A percentile compares a stretch with the other conserved stretches of the same genome.
Conservation (phyloP, 2,797 vertebrate genomes). For the Tauraco hartlaubi region DNA sequence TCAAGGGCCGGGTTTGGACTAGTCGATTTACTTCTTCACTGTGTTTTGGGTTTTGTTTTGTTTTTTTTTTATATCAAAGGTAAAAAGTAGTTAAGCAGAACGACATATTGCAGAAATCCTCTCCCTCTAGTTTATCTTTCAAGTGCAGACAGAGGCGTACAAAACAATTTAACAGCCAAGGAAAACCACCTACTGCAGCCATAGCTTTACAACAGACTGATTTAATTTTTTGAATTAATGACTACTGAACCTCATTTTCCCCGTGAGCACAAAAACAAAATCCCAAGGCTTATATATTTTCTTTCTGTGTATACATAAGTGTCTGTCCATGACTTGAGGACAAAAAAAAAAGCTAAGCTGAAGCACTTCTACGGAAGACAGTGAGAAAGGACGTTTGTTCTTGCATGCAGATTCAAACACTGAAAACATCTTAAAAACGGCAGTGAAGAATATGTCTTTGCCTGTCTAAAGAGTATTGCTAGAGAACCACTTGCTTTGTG, state of each 20-base stretch:
- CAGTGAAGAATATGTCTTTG: conserved; percentile 23
- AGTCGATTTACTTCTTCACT: neutral
- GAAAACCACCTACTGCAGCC: neutral
- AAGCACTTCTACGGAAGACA: neutral
- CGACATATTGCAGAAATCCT: neutral
- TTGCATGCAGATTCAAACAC: neutral
- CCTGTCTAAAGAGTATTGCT: conserved; percentile 56
- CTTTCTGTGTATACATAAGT: rapidly evolving
- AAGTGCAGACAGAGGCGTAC: neutral
- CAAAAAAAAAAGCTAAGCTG: neutral
- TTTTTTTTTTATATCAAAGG: neutral
- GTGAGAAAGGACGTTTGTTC: neutral
- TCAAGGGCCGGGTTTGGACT: neutral
- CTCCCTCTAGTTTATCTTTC: neutral
- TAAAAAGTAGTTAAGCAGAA: neutral
- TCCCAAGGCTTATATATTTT: neutral
- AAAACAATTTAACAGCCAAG: neutral
- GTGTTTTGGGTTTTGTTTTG: neutral
- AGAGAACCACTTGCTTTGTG: conserved; percentile 36
- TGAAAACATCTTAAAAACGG: neutral
- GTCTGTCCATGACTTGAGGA: neutral
- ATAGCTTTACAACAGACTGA: neutral
- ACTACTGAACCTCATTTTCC: neutral
- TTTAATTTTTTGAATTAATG: neutral
- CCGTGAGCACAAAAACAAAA: neutral